Base-by-base conservation (phyloP, 1,140 invertebrate species). In the Schlechtendalia chinensis region DNA sequence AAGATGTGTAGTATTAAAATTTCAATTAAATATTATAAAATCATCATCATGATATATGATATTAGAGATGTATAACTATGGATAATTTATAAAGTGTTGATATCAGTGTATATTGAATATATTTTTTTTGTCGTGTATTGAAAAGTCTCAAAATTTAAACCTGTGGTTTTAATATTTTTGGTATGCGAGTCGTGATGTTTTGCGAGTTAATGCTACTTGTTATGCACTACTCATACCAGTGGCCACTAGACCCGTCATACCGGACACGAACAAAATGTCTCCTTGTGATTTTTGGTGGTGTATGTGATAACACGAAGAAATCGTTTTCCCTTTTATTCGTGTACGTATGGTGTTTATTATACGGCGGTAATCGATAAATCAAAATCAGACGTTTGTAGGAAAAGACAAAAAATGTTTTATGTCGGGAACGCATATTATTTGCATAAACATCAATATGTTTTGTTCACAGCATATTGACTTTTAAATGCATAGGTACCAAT, bases 321-420 rank as follows among this genome's bases (percentile, higher is more conserved):
- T 69, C 65, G n/a, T n/a, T 50, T 69, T 50, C 11, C 45, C 0
- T 24, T 69, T 69, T 69, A 19, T 29, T n/a, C n/a, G n/a, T n/a
- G n/a, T n/a, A 67, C 32, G 39, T 5, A 16, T 14, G 39, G 65
- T n/a, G 65, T 67, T 67, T 47, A 67, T 67, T 45, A 71, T 50
- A 24, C 16, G 45, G 14, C 11, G 5, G 27, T 27, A 71, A 71
- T 53, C 45, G 24, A 71, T 50, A 50, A 71, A 71, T 71, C 67
- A 71, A 24, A 71, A 50, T 71, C 22, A 10, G 67, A 59, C 58
- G 58, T 16, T 22, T 6, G 45, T 50, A 17, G 27, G 16, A 27
- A 50, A 53, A 71, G 24, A 27, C 8, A 22, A 47, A 71, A 71
- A 71, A 67, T 39, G 8, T 39, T 8, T 39, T 8, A 8, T 39